These are phyloP conservation scores for Drosophila quadrilineata DNA, from an alignment of 1,140 invertebrate genomes.

Conservation along the genomic window DNA sequence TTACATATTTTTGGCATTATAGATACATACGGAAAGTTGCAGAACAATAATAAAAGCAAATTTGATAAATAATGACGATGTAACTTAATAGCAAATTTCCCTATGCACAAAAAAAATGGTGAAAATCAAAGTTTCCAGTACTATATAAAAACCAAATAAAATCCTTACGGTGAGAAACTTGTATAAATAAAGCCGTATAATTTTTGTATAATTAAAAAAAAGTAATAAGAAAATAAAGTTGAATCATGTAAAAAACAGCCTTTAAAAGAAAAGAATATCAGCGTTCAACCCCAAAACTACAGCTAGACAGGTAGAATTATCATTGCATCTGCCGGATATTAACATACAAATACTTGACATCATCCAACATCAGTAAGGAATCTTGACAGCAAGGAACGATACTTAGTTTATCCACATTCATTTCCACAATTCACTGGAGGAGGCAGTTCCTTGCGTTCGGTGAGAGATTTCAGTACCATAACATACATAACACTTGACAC, in stretches of 20 bases:
- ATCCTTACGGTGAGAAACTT: slow-evolving; percentile 31
- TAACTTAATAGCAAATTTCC: slow-evolving; percentile 42
- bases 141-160: slow-evolving; percentile 43
- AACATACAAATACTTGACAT: slow-evolving; percentile 24
- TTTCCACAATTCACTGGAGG: too few relatives aligned
- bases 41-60: slow-evolving; percentile 44
- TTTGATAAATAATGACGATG: slow-evolving; percentile 16
- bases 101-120: slow-evolving; percentile 55
- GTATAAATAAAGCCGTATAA: slow-evolving; percentile 56
- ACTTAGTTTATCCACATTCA: too few relatives aligned
- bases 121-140: slow-evolving; percentile 62
- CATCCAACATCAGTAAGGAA: too few relatives aligned
- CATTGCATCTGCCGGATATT: neutral
- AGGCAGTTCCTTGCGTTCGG: too few relatives aligned
- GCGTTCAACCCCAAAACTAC: slow-evolving; percentile 1
- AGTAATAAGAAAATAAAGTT: slow-evolving; percentile 73
- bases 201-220: slow-evolving; percentile 76
- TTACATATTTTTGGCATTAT: slow-evolving; percentile 77
- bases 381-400: too few relatives aligned
- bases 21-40: slow-evolving; percentile 51
- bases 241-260: slow-evolving; percentile 53
- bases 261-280: slow-evolving; percentile 27
- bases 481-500: too few relatives aligned
- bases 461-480: too few relatives aligned
- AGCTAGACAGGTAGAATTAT: neutral